phyloP scores from a whole-genome alignment of 1,140 invertebrate genomes.

The Neelides sp. region DNA sequence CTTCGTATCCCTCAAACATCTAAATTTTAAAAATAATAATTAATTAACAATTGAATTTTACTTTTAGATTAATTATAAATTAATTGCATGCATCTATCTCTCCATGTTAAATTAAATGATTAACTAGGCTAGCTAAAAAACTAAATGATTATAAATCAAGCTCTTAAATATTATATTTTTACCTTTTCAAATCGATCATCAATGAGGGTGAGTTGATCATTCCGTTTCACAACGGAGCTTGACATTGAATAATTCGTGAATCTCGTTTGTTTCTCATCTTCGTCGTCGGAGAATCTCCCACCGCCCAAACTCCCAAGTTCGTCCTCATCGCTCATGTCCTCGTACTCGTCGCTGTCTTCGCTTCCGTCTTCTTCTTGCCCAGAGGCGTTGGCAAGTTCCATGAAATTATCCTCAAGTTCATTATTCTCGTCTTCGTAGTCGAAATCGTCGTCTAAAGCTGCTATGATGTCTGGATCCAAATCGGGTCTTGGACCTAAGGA shows the following conservation, averaged over 20 bases:
- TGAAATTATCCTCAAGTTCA: conserved; percentile 80
- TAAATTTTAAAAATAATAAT: conserved; percentile 36
- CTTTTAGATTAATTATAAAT: conserved; percentile 1
- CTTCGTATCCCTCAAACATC: conserved; percentile 75
- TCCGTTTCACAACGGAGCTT: conserved; percentile 75
- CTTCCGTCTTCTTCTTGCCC: conserved; percentile 35
- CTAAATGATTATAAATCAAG: background rate
- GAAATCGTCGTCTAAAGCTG: conserved; percentile 85
- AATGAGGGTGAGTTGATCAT: conserved; percentile 64
- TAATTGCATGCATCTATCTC: background rate
- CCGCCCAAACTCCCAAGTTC: conserved; percentile 43
- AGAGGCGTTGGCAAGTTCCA: conserved; percentile 58
- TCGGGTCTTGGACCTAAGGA: conserved; percentile 56
- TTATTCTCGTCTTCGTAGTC: conserved; percentile 70
- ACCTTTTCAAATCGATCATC: conserved; percentile 88
- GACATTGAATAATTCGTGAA: conserved; percentile 92
- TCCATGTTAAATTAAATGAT: background rate
- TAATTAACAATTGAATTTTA: conserved; percentile 3
- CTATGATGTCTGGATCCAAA: conserved; percentile 84
- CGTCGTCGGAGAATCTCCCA: conserved; percentile 31
- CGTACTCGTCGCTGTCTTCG: conserved; percentile 34
- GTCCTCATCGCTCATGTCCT: conserved; percentile 43
- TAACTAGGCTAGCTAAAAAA: background rate
- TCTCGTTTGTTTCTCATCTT: conserved; percentile 69
- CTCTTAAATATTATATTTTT: conserved; percentile 12